Evolutionary conservation across 2,113 vertebrate genomes (phyloP), one percentile per base, ranked within the genome.

Genomic region (Cyanistes caeruleus): DNA sequence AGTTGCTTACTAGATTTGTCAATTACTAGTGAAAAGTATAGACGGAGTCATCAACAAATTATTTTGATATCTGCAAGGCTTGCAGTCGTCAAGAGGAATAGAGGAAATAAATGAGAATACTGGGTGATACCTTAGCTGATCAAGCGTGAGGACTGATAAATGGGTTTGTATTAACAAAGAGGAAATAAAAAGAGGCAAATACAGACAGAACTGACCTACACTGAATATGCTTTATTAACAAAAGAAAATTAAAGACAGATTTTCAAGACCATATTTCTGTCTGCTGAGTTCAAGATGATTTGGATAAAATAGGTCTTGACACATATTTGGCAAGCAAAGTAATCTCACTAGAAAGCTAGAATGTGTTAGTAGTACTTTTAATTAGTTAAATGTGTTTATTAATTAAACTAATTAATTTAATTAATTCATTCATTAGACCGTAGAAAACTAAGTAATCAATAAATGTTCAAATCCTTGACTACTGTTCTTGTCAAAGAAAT

Each of bases 361-460:
- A 83, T 75, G 5, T 17, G 43, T 65, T 90, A 82, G 49, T 31
- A 74, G 63, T 37, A 69, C 79, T 68, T 87, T 92, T 89, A 92
- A 84, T 95, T 88, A 74, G 53, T 59, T 78, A 78, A 91, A 78
- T 43, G 49, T 77, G 53, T 46, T 74, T 46, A 84, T 58, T 62
- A 78, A 86, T 69, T 91, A 28, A 92, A 78, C 28, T 41, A 77
- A 86, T 86, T 82, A 70, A 88, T 88, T 95, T 14, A 85, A 93
- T 95, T 55, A 37, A 92, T 85, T 91, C 9, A 72, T 96, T 92
- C 72, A 53, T 79, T 85, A 72, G 14, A 60, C 28, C 41, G 23
- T 33, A 82, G 58, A 89, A 97, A 95, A 68, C 8, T 30, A 91
- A 78, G n/a, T 44, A 73, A 93, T 92, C 84, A 65, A 91, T 88